These are phyloP conservation scores for Idaea aversata DNA, from an alignment of 2,888 invertebrate species.

Conservation along the genomic window DNA sequence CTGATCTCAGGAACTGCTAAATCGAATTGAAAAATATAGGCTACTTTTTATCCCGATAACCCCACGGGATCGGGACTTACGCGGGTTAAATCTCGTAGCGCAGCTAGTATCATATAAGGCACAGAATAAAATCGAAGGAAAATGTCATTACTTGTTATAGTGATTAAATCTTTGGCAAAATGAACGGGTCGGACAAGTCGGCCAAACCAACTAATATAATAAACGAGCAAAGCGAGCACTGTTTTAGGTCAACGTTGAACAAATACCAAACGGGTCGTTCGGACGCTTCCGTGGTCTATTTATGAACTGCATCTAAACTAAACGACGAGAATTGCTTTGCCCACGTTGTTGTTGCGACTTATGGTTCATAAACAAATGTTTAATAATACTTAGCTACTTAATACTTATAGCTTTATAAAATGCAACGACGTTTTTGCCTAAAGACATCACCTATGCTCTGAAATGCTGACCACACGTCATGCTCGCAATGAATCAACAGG, in stretches of 20 bases:
- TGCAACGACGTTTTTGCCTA: slow-evolving; percentile 2
- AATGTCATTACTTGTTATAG: background rate
- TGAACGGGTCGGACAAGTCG: slow-evolving; percentile 50
- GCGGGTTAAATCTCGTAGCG: too few species aligned
- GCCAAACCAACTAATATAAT: slow-evolving; percentile 75
- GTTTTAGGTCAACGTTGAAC: slow-evolving; percentile 81
- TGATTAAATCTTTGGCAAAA: slow-evolving; percentile 30
- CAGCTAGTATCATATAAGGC: too few species aligned
- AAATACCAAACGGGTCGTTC: slow-evolving; percentile 80
- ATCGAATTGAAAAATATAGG: too few species aligned
- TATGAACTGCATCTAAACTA: slow-evolving; percentile 74
- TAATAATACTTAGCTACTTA: slow-evolving; percentile 2
- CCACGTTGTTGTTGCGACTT: slow-evolving; percentile 52
- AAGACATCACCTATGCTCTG: background rate
- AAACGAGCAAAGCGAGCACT: slow-evolving; percentile 78
- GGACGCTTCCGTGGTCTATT: slow-evolving; percentile 78
- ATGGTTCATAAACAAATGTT: slow-evolving; percentile 37
- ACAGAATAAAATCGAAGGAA: background rate
- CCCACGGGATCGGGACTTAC: too few species aligned
- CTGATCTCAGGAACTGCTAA: too few species aligned
- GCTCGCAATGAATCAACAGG: background rate
- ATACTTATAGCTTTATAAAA: background rate
- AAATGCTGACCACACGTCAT: background rate
- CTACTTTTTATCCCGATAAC: too few species aligned
- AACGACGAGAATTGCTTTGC: slow-evolving; percentile 60